These are phyloP conservation scores for Rhynchomys soricoides DNA, from an alignment of 2,113 vertebrate genomes.

Conservation along the genomic window DNA sequence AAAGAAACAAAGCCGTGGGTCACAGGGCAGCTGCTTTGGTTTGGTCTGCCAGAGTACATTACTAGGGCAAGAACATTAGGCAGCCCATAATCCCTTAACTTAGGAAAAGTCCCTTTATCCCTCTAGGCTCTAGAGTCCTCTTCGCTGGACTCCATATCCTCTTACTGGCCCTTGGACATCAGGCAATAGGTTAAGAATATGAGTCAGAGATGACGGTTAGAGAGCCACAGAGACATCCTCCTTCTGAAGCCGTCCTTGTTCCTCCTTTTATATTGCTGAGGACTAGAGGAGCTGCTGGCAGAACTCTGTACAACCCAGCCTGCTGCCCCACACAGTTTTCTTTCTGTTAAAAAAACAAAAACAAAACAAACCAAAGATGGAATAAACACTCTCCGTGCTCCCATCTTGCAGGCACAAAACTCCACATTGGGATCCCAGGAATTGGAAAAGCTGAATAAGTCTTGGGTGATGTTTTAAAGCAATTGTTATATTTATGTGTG, in stretches of 20 bases:
- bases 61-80: background rate
- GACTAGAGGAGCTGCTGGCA: background rate
- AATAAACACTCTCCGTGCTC: background rate
- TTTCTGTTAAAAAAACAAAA: background rate
- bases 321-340: background rate
- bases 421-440: slow-evolving; percentile 2
- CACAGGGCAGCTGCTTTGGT: too few species aligned
- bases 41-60: background rate
- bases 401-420: background rate
- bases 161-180: background rate
- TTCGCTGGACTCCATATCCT: background rate
- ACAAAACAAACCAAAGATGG: background rate
- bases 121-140: background rate
- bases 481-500: background rate
- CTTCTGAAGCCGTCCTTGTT: background rate
- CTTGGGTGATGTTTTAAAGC: background rate
- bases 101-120: background rate
- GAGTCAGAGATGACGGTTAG: background rate
- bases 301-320: background rate
- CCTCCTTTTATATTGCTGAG: background rate
- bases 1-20: background rate
- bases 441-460: background rate
- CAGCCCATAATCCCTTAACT: background rate
- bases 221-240: background rate
- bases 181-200: background rate